Percentiles rank a stretch among this genome's conserved stretches.
These are phyloP conservation scores for Tachystola acroxantha DNA, from an alignment of 2,888 invertebrate genomes.

Conservation along the genomic window DNA sequence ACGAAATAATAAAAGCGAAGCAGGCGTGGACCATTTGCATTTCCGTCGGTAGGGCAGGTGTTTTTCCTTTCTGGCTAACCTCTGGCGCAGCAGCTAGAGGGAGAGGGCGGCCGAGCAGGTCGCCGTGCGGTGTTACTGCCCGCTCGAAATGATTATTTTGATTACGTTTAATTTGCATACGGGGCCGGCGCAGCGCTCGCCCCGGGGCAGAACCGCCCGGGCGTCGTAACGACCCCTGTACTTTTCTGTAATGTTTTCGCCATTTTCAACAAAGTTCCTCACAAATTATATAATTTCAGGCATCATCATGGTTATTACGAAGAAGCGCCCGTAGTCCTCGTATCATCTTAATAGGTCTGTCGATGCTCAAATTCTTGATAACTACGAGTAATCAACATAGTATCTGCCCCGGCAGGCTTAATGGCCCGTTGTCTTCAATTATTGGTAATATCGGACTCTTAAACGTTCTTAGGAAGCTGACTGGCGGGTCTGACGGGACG, in stretches of 20 bases:
- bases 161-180: constrained; percentile 78
- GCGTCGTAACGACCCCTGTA: constrained; percentile 70
- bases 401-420: constrained; percentile 63
- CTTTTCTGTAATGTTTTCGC: constrained; percentile 78
- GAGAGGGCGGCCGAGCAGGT: constrained; percentile 36
- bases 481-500: constrained; percentile 40
- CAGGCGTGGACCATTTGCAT: constrained; percentile 63
- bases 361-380: constrained; percentile 72
- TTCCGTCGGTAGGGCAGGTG: constrained; percentile 46
- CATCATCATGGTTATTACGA: constrained; percentile 76
- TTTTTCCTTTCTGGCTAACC: constrained; percentile 42
- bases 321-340: constrained; percentile 66
- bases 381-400: constrained; percentile 75
- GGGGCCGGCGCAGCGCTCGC: constrained; percentile 49
- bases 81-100: constrained; percentile 33
- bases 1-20: constrained; percentile 66
- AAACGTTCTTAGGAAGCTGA: constrained; percentile 72
- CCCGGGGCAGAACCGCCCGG: constrained; percentile 51
- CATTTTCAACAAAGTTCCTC: constrained; percentile 77
- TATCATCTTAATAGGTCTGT: constrained; percentile 63
- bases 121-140: constrained; percentile 35
- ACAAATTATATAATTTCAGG: constrained; percentile 76
- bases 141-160: constrained; percentile 73
- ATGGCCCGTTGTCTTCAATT: constrained; percentile 68
- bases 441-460: constrained; percentile 72